These are phyloP conservation scores for Mionectes macconnelli DNA, from an alignment of 2,113 vertebrate genomes.

Conservation along the genomic window DNA sequence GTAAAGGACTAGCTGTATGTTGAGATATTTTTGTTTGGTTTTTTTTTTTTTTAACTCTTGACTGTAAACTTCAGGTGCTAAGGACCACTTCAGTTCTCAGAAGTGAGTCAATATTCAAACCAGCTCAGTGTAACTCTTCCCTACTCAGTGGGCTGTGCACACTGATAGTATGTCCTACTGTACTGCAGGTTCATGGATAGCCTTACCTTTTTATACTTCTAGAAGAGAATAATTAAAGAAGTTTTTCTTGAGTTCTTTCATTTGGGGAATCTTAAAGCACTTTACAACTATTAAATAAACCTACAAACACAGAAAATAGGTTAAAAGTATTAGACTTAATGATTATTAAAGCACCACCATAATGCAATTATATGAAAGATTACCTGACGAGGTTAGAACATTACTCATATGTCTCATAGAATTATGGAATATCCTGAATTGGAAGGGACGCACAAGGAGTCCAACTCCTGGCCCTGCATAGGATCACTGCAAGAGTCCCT, in stretches of 20 bases:
- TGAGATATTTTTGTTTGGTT: not conserved
- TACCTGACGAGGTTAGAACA: not conserved
- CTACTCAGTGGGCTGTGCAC: fast-evolving
- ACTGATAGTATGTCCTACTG: not conserved
- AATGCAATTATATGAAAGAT: not conserved
- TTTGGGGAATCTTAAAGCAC: not conserved
- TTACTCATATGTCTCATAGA: not conserved
- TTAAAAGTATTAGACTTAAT: not conserved
- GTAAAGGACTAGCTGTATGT: not conserved
- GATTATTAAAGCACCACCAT: not conserved
- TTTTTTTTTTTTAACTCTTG: not conserved
- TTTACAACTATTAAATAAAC: not conserved
- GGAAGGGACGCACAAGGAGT: not conserved
- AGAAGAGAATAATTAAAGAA: not conserved
- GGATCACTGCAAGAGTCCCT: not conserved
- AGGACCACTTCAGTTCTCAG: not conserved
- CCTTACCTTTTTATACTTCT: not conserved
- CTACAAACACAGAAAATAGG: not conserved
- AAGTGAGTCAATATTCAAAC: not conserved
- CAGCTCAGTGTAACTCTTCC: not conserved
- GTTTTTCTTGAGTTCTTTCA: not conserved
- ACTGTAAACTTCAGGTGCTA: not conserved
- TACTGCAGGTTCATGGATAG: not conserved
- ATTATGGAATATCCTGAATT: not conserved
- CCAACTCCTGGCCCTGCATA: not conserved